Conservation (phyloP, 2,113 vertebrate genomes). For the Gopherus flavomarginatus region DNA sequence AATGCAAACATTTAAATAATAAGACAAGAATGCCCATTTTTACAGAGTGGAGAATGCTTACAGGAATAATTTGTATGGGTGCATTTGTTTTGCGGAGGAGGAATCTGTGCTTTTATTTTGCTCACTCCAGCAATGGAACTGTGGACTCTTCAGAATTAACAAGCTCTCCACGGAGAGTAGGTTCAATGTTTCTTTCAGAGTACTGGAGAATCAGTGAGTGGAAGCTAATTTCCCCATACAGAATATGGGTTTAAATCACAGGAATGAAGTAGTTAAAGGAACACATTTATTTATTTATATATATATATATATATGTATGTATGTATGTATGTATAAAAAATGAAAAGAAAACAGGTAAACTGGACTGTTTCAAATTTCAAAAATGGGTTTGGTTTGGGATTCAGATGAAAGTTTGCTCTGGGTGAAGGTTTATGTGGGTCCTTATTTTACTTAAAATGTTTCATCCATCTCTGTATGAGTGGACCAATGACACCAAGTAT, state of each 20-base stretch:
- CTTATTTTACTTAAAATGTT: background rate
- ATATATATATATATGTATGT: background rate
- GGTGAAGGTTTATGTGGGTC: background rate
- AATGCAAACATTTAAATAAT: background rate
- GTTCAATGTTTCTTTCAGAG: too few species aligned
- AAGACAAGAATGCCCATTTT: background rate
- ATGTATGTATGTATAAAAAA: background rate
- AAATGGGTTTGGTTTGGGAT: background rate
- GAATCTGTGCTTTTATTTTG: too few species aligned
- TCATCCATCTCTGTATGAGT: background rate
- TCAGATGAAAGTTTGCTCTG: too few species aligned
- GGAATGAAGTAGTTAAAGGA: background rate
- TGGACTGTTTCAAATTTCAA: background rate
- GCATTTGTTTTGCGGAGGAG: background rate
- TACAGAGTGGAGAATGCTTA: background rate
- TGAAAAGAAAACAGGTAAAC: background rate
- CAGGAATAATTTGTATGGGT: background rate
- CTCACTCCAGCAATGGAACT: too few species aligned
- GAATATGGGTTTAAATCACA: too few species aligned
- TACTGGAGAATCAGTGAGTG: too few species aligned
- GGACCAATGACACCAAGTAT: background rate
- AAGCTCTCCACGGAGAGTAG: too few species aligned
- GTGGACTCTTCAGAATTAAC: too few species aligned
- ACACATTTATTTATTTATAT: background rate
- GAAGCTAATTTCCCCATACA: too few species aligned